Base-by-base conservation (phyloP, 2,888 invertebrate species). In the Drosophila macrospina region DNA sequence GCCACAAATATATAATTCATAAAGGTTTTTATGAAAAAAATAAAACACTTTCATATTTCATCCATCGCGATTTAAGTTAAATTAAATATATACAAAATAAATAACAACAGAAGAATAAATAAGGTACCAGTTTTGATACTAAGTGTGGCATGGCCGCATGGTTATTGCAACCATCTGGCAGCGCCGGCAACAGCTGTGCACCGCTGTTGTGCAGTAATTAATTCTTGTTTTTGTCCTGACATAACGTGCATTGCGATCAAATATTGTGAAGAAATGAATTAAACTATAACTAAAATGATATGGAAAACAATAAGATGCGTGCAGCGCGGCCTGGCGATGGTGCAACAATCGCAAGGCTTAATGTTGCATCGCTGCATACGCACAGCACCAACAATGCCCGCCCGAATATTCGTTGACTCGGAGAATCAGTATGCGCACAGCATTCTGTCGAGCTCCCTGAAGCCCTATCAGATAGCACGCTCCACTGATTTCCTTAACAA, bases 371-470 rank as follows among this genome's bases (percentile, higher is more conserved):
- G 86, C 8, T 42, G 56, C n/a, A 41, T 85, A 28, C 61, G 73
- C 34, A 59, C 34, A 1, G 36, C 80, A 0, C 52, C 59, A 1
- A 28, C 39, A 2, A 5, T 64, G 55, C 48, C 62, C 2, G 89
- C 85, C 0, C 90, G 89, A 66, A 8, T 81, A 1, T 91, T 83
- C 41, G 32, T 86, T 2, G 92, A 92, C 39, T 67, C 69, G 7
- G 92, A 92, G 67, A 92, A 92, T 74, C 70, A 80, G 20, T 89
- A 78, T 71, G 92, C 92, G 1, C 92, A 92, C 61, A 71, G 76
- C 5, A 81, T 92, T 4, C 69, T 92, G 4, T 68, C 75, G 48
- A 57, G 75, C 5, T 90, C 90, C 0, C 7, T 76, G 4, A 89
- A 90, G 51, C 84, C 83, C 2, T 91, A 90, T 57, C 83, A 90